Conservation (phyloP, 2,888 invertebrate genomes). For the Eupithecia abbreviata region DNA sequence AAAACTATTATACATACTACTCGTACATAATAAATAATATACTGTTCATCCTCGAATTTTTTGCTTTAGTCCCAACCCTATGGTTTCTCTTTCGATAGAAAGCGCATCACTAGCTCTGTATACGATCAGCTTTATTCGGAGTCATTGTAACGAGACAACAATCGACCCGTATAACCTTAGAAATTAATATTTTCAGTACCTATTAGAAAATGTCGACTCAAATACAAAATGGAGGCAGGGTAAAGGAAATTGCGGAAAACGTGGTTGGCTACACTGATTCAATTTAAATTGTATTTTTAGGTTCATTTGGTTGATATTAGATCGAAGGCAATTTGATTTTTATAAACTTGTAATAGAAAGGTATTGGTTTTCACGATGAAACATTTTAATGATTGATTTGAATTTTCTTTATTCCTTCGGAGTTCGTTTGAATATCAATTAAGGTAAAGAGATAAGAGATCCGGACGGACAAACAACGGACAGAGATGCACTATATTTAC, state of each 20-base stretch:
- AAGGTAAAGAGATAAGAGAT: neutral
- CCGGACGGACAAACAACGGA: neutral
- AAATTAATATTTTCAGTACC: constrained; percentile 42
- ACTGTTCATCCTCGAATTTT: neutral
- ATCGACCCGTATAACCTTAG: constrained; percentile 37
- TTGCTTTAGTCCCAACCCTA: neutral
- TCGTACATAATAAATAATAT: too few species aligned
- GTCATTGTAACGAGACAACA: constrained; percentile 35
- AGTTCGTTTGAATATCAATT: neutral
- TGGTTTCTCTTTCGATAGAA: neutral
- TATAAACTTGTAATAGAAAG: neutral
- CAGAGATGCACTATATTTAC: neutral
- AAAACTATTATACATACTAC: too few species aligned
- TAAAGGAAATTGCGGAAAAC: constrained; percentile 2
- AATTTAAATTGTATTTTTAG: constrained; percentile 13
- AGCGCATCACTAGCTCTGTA: neutral
- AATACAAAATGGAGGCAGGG: neutral
- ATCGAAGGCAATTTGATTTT: neutral
- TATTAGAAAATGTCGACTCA: constrained; percentile 14
- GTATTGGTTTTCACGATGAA: neutral
- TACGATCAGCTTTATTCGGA: neutral
- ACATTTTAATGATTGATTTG: neutral
- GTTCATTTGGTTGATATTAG: constrained; percentile 2
- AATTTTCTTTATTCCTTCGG: neutral
- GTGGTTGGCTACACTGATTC: constrained; percentile 13